phyloP scores from a whole-genome alignment of 2,113 vertebrate genomes.

The Caranx ignobilis region DNA sequence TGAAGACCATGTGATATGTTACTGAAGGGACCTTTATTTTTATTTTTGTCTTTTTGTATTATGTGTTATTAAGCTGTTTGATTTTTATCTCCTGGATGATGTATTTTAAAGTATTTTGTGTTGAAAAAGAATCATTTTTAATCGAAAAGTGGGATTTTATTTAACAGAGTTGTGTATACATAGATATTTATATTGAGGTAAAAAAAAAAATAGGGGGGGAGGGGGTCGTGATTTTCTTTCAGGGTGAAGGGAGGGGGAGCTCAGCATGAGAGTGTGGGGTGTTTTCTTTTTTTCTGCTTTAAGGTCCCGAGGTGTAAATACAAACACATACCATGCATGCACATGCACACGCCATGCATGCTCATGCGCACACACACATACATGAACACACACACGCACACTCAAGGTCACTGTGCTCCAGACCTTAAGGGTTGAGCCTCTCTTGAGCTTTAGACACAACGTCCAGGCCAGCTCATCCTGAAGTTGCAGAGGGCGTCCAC shows the following conservation, averaged over 20 bases:
- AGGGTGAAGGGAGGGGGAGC: conserved; percentile 39
- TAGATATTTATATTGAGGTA: conserved; percentile 74
- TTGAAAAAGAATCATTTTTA: conserved; percentile 67
- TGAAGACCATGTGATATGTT: conserved; percentile 28
- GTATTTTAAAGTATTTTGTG: conserved; percentile 78
- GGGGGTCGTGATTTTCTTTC: conserved; percentile 44
- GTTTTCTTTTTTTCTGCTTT: conserved; percentile 10
- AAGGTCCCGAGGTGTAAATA: conserved; percentile 63
- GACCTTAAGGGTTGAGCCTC: conserved; percentile 34
- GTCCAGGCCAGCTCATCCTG: conserved; percentile 63
- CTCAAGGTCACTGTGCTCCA: conserved; percentile 28
- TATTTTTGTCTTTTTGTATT: conserved; percentile 59
- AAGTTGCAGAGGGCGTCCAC: conserved; percentile 77
- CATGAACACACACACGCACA: conserved; percentile 1
- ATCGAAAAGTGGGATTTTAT: conserved; percentile 67
- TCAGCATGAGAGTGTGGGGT: conserved; percentile 36
- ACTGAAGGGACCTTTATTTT: conserved; percentile 67
- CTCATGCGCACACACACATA: conserved; percentile 28
- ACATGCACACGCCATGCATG: conserved; percentile 23
- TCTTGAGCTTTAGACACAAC: conserved; percentile 50
- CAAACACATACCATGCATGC: conserved; percentile 36
- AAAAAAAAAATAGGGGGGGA: background rate
- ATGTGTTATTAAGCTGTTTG: conserved; percentile 63
- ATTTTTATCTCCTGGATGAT: conserved; percentile 73
- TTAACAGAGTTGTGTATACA: conserved; percentile 78